phyloP scores from a whole-genome alignment of 2,113 vertebrate species.

The Microcebus murinus region DNA sequence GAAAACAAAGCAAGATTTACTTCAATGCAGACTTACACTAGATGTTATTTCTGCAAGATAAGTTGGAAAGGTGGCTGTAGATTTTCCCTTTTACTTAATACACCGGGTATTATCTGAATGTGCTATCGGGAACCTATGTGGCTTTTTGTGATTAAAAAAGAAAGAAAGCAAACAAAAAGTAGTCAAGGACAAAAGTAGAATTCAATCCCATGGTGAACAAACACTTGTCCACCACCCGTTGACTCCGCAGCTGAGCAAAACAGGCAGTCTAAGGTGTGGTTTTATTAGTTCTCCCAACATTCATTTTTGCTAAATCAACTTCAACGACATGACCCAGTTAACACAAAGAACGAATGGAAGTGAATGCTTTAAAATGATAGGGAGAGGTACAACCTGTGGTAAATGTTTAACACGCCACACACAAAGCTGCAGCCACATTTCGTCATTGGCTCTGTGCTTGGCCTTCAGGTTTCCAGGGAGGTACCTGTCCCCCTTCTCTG shows the following conservation, averaged over 20 bases:
- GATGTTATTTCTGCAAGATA: background rate
- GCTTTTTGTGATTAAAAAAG: background rate
- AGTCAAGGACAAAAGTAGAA: background rate
- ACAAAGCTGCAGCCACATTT: background rate
- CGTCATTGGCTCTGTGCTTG: background rate
- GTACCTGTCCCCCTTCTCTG: background rate
- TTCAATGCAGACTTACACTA: background rate
- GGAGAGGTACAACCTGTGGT: background rate
- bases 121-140: background rate
- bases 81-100: background rate
- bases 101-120: background rate
- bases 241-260: background rate
- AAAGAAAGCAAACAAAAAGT: background rate
- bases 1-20: background rate
- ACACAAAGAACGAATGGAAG: background rate
- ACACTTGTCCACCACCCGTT: background rate
- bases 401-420: slow-evolving; percentile 40
- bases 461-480: background rate
- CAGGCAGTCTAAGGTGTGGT: background rate
- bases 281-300: background rate
- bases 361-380: background rate
- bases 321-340: background rate
- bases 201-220: background rate
- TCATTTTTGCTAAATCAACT: background rate
- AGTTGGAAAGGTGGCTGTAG: background rate